Evolutionary conservation across 2,888 invertebrate genomes (phyloP).

Genomic region (Leptinotarsa rubiginosa): DNA sequence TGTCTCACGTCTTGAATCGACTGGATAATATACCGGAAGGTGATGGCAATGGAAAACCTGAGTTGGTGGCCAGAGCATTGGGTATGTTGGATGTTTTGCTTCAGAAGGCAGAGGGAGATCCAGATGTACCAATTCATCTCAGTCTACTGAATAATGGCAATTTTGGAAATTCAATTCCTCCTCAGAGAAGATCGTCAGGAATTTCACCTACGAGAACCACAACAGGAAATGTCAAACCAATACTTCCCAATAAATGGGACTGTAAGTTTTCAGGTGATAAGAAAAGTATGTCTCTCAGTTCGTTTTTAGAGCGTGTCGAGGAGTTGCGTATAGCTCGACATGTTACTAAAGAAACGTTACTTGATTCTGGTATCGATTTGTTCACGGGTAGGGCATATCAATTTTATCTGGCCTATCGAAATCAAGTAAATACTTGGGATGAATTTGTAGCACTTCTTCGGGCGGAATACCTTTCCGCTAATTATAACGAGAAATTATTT

Average conservation of each 20-base stretch:
- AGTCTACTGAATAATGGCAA: not conserved
- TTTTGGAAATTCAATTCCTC: not conserved
- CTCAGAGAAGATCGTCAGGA: not conserved
- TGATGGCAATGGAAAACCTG: not conserved
- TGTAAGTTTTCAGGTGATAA: not conserved
- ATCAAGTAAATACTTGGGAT: not conserved
- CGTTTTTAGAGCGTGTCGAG: not conserved
- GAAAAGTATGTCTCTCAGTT: not conserved
- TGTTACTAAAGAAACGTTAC: not conserved
- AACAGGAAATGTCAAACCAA: not conserved
- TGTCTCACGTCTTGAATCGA: not conserved
- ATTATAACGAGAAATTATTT: not conserved
- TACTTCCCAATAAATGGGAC: not conserved
- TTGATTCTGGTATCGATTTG: slow-evolving; percentile 1
- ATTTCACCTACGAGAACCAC: not conserved
- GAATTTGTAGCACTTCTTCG: not conserved
- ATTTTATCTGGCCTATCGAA: not conserved
- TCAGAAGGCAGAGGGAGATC: not conserved
- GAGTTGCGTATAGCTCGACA: not conserved
- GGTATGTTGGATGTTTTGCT: not conserved
- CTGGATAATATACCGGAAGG: not conserved
- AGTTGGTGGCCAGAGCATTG: not conserved
- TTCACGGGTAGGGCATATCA: not conserved
- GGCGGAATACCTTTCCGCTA: not conserved
- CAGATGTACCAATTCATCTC: not conserved